Percentiles rank a stretch among this genome's conserved stretches.
Evolutionary conservation across 2,888 invertebrate genomes (phyloP).

Genomic region (Pristionchus japonicus): DNA sequence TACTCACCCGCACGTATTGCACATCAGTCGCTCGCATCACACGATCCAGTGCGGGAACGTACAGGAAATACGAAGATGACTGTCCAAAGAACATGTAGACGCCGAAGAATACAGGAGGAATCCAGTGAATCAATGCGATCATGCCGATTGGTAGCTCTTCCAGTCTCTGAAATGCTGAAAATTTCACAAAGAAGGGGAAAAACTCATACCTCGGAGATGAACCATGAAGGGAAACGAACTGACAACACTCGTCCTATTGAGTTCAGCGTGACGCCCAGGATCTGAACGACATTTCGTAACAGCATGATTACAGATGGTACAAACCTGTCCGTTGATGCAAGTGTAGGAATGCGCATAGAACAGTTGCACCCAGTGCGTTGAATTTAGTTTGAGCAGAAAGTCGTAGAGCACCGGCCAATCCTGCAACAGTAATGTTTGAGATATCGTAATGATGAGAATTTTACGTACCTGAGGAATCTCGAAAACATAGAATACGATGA

Average conservation of each 20-base stretch:
- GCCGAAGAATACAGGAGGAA: background rate
- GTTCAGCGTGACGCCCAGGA: background rate
- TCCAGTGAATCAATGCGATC: background rate
- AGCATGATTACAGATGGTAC: too few relatives aligned
- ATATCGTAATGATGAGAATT: too few relatives aligned
- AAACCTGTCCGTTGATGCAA: conserved; percentile 24
- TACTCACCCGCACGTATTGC: background rate
- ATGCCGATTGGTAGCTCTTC: too few relatives aligned
- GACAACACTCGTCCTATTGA: background rate
- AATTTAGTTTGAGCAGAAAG: background rate
- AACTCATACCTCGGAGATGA: background rate
- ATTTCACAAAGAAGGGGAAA: background rate
- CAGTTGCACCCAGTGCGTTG: background rate
- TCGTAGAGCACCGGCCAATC: background rate
- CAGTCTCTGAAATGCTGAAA: too few relatives aligned
- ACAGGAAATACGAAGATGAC: background rate
- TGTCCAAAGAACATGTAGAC: background rate
- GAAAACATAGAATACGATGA: background rate
- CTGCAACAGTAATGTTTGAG: too few relatives aligned
- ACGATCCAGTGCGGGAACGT: background rate
- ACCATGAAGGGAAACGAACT: background rate
- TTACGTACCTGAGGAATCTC: conserved; percentile 9
- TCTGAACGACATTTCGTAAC: background rate
- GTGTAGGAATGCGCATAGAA: background rate
- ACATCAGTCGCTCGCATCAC: background rate